Evolutionary conservation across 2,797 vertebrate species (phyloP).

Genomic region (Hybognathus amarus): DNA sequence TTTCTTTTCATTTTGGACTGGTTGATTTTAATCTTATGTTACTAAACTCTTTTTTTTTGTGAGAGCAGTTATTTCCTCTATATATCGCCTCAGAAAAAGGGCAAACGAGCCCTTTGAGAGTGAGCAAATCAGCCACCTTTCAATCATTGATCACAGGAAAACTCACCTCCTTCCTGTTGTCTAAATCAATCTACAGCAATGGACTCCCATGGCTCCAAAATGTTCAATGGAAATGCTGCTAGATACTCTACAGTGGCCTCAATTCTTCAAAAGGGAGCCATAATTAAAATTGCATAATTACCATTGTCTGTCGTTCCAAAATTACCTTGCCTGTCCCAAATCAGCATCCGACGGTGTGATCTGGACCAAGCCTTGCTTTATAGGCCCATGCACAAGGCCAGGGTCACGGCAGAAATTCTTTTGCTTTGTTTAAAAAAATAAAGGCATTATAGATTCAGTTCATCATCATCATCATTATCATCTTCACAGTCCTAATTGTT

Average conservation of each 20-base stretch:
- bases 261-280: neutral
- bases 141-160: conserved; percentile 32
- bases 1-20: neutral
- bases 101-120: conserved; percentile 1
- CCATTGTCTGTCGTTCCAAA: neutral
- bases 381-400: neutral
- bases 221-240: neutral
- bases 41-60: neutral
- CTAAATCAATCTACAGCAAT: conserved; percentile 32
- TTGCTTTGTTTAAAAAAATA: conserved; percentile 70
- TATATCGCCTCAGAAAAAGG: neutral
- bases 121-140: conserved; percentile 8
- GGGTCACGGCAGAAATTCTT: conserved; percentile 51
- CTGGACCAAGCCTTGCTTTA: neutral
- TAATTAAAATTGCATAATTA: conserved; percentile 16
- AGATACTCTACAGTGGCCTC: neutral
- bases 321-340: neutral
- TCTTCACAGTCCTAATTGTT: conserved; percentile 81
- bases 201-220: conserved; percentile 30
- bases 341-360: neutral
- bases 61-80: conserved; percentile 1
- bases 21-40: neutral
- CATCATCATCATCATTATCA: conserved; percentile 83
- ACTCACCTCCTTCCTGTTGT: conserved; percentile 17
- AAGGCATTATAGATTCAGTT: conserved; percentile 77